Percentiles rank a stretch among this genome's conserved stretches.
These are phyloP conservation scores for Gallinago nigripennis DNA, from an alignment of 2,797 vertebrate species.

Conservation along the genomic window DNA sequence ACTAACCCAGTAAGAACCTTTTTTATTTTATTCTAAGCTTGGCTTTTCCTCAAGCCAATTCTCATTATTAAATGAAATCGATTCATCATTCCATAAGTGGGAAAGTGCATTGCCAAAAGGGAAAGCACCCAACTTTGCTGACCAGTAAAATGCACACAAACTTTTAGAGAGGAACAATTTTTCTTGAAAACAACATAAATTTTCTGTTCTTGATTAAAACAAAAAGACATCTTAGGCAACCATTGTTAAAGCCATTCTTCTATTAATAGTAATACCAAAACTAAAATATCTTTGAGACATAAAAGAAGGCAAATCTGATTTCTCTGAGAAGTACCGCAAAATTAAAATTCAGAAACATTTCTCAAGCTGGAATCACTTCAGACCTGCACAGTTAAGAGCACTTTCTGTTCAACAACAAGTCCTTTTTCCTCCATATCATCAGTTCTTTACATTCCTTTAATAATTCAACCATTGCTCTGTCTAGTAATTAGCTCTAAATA, in stretches of 20 bases:
- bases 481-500: neutral
- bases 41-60: conserved; percentile 9
- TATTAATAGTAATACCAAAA: neutral
- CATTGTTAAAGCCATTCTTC: neutral
- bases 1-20: neutral
- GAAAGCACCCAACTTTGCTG: neutral
- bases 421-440: neutral
- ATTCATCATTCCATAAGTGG: conserved; percentile 20
- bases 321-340: neutral
- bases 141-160: neutral
- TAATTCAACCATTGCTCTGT: neutral
- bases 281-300: neutral
- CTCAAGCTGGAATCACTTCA: conserved; percentile 18
- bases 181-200: neutral
- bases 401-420: neutral
- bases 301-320: conserved; percentile 30
- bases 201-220: neutral
- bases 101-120: neutral
- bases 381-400: neutral
- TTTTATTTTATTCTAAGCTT: neutral
- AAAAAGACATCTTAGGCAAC: neutral
- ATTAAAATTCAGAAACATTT: conserved; percentile 38
- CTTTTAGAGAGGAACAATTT: neutral
- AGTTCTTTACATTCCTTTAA: conserved; percentile 24
- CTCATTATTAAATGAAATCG: conserved; percentile 35